These are phyloP conservation scores for Hippolais icterina DNA, from an alignment of 2,113 vertebrate species.

Conservation along the genomic window DNA sequence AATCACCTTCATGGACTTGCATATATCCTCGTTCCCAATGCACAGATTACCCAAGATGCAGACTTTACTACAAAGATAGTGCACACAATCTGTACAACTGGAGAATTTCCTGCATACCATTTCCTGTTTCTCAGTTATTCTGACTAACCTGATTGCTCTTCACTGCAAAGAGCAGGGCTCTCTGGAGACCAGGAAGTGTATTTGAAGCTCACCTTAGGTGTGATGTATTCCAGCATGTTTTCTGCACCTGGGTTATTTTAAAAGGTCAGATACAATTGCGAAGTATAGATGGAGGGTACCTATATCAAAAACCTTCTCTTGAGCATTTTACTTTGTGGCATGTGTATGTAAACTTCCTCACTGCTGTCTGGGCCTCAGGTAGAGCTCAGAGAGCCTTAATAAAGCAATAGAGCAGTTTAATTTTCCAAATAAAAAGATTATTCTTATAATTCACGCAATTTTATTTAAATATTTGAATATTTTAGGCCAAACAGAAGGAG, in stretches of 20 bases:
- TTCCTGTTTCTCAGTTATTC: neutral
- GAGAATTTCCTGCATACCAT: neutral
- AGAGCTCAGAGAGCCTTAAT: neutral
- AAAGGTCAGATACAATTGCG: slow-evolving; percentile 19
- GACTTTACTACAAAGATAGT: neutral
- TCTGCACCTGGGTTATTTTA: neutral
- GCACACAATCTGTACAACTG: neutral
- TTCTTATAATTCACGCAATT: neutral
- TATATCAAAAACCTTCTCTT: neutral
- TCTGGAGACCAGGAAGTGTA: neutral
- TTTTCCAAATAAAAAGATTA: neutral
- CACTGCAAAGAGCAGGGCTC: neutral
- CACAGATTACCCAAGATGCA: neutral
- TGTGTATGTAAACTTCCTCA: neutral
- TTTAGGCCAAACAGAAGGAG: neutral
- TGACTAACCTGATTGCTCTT: neutral
- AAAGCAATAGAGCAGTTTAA: neutral
- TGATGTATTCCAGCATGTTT: neutral
- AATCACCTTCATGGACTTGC: neutral
- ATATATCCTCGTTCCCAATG: neutral
- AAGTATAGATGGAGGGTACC: neutral
- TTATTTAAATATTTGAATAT: neutral
- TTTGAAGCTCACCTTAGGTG: neutral
- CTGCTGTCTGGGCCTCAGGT: neutral
- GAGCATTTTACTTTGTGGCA: neutral